These are phyloP conservation scores for Apodemia duryi DNA, from an alignment of 2,888 invertebrate genomes.

Conservation along the genomic window DNA sequence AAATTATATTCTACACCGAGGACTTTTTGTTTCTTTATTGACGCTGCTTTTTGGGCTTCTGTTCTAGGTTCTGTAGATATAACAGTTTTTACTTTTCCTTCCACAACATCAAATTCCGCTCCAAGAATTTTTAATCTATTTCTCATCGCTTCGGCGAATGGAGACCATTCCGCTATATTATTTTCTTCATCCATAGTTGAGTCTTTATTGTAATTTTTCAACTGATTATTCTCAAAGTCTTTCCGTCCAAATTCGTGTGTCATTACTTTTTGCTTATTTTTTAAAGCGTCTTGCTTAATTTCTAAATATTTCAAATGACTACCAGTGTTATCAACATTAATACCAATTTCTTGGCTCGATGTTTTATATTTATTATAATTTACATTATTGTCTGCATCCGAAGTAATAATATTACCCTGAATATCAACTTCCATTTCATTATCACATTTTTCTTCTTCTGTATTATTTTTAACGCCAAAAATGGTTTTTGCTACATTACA, in stretches of 20 bases:
- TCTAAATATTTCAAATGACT: constrained; percentile 55
- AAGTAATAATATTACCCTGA: constrained; percentile 55
- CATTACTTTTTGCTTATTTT: constrained; percentile 76
- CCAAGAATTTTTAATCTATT: constrained; percentile 61
- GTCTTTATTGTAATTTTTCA: constrained; percentile 36
- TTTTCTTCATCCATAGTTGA: constrained; percentile 53
- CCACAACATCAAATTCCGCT: constrained; percentile 43
- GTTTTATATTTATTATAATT: constrained; percentile 36
- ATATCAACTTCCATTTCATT: constrained; percentile 54
- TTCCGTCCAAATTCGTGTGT: constrained; percentile 63
- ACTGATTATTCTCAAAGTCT: constrained; percentile 52
- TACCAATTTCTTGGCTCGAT: constrained; percentile 57
- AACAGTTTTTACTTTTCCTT: constrained; percentile 31
- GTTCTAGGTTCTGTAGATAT: constrained; percentile 44
- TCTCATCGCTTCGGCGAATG: constrained; percentile 52
- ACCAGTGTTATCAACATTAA: constrained; percentile 42
- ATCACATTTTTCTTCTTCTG: constrained; percentile 45
- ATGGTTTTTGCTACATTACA: constrained; percentile 61
- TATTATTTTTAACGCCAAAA: constrained; percentile 46
- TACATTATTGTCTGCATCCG: constrained; percentile 35
- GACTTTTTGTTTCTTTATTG: constrained; percentile 80
- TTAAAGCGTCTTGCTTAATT: constrained; percentile 62
- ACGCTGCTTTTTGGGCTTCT: constrained; percentile 78
- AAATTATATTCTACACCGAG: constrained; percentile 81
- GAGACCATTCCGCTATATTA: constrained; percentile 42